These are phyloP conservation scores for Pandemis corylana DNA, from an alignment of 2,888 invertebrate genomes.

Conservation along the genomic window DNA sequence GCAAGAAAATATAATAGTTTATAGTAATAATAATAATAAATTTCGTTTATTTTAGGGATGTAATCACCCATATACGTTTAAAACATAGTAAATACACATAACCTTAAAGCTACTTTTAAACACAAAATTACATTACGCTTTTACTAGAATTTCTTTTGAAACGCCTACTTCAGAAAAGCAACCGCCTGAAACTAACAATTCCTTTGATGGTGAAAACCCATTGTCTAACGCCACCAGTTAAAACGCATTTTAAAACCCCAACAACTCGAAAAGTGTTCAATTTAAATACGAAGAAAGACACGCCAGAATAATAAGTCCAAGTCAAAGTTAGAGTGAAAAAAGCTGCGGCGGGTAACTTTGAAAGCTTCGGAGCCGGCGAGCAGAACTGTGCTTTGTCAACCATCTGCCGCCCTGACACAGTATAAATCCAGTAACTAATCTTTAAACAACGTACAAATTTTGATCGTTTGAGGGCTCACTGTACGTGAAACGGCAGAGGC, in stretches of 20 bases:
- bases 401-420: constrained; percentile 5
- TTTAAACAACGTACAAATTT: neutral
- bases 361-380: neutral
- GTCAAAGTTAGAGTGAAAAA: neutral
- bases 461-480: too few relatives aligned
- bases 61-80: too few relatives aligned
- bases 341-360: constrained; percentile 4
- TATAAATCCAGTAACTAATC: neutral
- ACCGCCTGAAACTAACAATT: neutral
- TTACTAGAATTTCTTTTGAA: neutral
- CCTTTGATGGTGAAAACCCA: neutral
- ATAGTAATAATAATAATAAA: too few relatives aligned
- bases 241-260: constrained; percentile 7
- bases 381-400: constrained; percentile 20
- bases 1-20: neutral
- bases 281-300: constrained; percentile 11
- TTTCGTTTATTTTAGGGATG: too few relatives aligned
- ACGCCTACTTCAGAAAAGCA: neutral
- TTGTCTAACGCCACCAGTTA: neutral
- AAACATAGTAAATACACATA: too few relatives aligned
- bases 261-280: constrained; percentile 14
- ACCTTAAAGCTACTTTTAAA: too few relatives aligned
- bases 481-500: too few relatives aligned
- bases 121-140: too few relatives aligned
- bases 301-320: constrained; percentile 16